Base-by-base conservation (phyloP, 2,888 invertebrate species). In the Blastobasis adustella region DNA sequence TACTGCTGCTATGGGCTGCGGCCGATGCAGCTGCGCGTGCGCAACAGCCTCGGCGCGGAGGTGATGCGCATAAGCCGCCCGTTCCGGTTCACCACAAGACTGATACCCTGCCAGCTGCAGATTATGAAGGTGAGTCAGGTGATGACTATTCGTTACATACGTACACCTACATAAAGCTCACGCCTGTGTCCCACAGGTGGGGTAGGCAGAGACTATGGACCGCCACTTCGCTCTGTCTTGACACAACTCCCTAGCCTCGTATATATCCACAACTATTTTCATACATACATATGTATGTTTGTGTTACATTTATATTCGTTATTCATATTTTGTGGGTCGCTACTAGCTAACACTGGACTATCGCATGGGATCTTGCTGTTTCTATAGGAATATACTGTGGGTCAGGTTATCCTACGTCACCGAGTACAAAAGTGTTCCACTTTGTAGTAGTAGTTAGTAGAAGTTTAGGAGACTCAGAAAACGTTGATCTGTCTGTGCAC, bases 61-160 rank as follows among this genome's bases (percentile, higher is more conserved):
- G 92, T 97, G 45, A 94, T 98, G 73, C 93, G 94, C 73, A 89
- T 98, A 66, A 83, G 92, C 65, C 90, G 97, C 23, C 95, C 96
- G 0, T 89, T 94, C 55, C 92, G 94, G 39, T 96, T 95, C 79
- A 92, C 93, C 47, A 89, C 92, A 38, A 95, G 97, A 63, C 92
- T 93, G 54, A 93, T 94, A 62, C 96, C 96, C 5, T 97, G 97
- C 76, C 96, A 95, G 70, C 81, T 90, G 53, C 89, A 96, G 90
- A 82, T 82, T 48, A 83, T 95, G 79, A 92, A 94, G 65, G 59
- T 60, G 9, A 44, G 10, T 10, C 2, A 44, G 44, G 44, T 6
- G 9, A n/a, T 44, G 8, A 10, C 5, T 1, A 10, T 6, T n/a
- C 44, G 10, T 40, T 6, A 9, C 44, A 6, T 10, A 9, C 10